Evolutionary conservation across 2,888 invertebrate genomes (phyloP), one percentile per base, ranked within the genome.

Genomic region (Mythimna vitellina): DNA sequence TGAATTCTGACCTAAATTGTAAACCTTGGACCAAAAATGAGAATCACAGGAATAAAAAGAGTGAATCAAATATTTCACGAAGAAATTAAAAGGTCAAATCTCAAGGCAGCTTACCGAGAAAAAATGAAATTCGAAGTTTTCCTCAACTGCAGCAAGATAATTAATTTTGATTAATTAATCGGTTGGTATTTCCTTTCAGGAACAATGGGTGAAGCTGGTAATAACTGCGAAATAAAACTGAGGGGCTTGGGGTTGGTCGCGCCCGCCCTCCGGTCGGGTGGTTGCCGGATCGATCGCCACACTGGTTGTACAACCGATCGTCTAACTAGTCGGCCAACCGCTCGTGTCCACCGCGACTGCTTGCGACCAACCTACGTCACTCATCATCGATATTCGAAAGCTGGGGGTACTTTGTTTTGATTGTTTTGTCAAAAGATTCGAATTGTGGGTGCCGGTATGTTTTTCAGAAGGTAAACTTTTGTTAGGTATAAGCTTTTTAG

Each of bases 241-340:
- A 82, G 82, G 87, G 69, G 76, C 64, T 73, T 38, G 81, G 86
- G 88, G 88, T 77, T 70, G 65, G 60, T 85, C 76, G 82, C 86
- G 79, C 87, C 90, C 89, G 82, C 89, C 89, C 87, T 80, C 83
- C 72, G 65, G 69, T 76, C 61, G 87, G 86, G 88, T 85, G 88
- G 71, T 84, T 70, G 78, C 51, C 51, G 82, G 84, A 89, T 86
- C 84, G 85, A 86, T 89, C 78, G 22, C 29, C 10, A 65, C 64
- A 77, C 80, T 57, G 64, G 81, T 51, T n/a, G 49, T 49, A 8
- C 49, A 20, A 49, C 49, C 49, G n/a, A n/a, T 87, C 78, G 75
- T 0, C 10, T 78, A 74, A 78, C 80, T 58, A 58, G 81, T 88
- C 77, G 75, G 0, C 14, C 80, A 76, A 89, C 82, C 3, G 73